Base-by-base conservation (phyloP, 2,797 vertebrate genomes). In the Eospalax fontanierii region DNA sequence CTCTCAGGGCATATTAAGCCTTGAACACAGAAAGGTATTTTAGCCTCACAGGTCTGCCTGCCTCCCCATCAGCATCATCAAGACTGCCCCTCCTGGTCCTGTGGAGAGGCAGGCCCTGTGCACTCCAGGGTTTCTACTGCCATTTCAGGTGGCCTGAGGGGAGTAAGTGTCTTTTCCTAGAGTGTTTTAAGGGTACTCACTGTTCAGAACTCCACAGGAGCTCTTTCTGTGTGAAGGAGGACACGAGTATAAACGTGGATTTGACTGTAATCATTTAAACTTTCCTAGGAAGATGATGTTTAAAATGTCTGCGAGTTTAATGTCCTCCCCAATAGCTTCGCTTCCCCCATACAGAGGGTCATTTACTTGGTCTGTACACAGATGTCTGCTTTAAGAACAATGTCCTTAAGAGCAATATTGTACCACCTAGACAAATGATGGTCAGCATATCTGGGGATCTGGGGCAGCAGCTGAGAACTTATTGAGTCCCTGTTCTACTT, bases 261-360 rank as follows among this genome's bases (percentile, higher is more conserved):
- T 79, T 75, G 2, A 59, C 78, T 81, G 35, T 14, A 90, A 50
- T 86, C 65, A 33, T 68, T 91, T 90, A 54, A 88, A 81, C 74
- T 92, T 54, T 66, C 5, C n/a, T 61, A 73, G 9, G 2, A 8
- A 83, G 54, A 84, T 26, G 38, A 78, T 16, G 9, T 28, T 73
- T 70, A 83, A 66, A 93, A 59, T 3, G 4, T 83, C 57, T 95
- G 61, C 24, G 89, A 38, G 46, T 28, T 87, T 33, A 93, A 33
- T 89, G 50, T 61, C 28, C 59, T n/a, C 33, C 4, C 50, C 14
- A 7, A 54, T 54, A 54, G 16, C 38, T 6, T 88, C 71, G 19
- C 65, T 93, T 79, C 14, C 74, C 76, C 38, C 16, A 22, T 80
- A 35, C 6, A 10, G 6, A 74, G 16, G 30, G 28, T 26, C 76